Evolutionary conservation across 2,797 vertebrate genomes (phyloP).

Genomic region (Eleutherodactylus coqui): DNA sequence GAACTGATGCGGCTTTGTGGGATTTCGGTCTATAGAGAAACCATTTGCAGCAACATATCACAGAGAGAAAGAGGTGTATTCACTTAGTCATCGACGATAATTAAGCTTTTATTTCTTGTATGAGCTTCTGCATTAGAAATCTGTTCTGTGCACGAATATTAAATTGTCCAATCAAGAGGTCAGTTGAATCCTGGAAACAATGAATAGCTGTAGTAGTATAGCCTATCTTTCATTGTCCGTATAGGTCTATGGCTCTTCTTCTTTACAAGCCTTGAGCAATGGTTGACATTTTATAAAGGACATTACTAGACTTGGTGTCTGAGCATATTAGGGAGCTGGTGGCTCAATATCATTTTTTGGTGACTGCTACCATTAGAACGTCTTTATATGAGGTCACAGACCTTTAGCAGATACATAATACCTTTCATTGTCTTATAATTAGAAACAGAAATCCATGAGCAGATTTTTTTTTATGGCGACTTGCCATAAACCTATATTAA

Average conservation of each 20-base stretch:
- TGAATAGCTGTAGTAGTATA: neutral
- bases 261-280: conserved; percentile 36
- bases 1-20: neutral
- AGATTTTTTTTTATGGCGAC: neutral
- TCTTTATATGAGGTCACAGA: neutral
- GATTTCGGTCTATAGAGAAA: neutral
- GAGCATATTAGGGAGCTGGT: conserved; percentile 13
- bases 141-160: neutral
- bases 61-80: neutral
- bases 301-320: conserved; percentile 25
- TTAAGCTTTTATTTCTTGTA: conserved; percentile 25
- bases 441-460: neutral
- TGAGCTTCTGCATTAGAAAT: neutral
- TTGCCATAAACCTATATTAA: neutral
- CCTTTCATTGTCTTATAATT: neutral
- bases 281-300: conserved; percentile 33
- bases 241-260: neutral
- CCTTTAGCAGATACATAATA: neutral
- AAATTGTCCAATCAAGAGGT: conserved; percentile 27
- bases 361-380: neutral
- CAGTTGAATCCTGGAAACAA: conserved; percentile 12
- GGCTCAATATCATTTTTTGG: conserved; percentile 5
- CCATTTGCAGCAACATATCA: neutral
- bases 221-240: neutral
- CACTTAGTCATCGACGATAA: conserved; percentile 9